These are phyloP conservation scores for Euclidia mi DNA, from an alignment of 2,888 invertebrate species.

Conservation along the genomic window DNA sequence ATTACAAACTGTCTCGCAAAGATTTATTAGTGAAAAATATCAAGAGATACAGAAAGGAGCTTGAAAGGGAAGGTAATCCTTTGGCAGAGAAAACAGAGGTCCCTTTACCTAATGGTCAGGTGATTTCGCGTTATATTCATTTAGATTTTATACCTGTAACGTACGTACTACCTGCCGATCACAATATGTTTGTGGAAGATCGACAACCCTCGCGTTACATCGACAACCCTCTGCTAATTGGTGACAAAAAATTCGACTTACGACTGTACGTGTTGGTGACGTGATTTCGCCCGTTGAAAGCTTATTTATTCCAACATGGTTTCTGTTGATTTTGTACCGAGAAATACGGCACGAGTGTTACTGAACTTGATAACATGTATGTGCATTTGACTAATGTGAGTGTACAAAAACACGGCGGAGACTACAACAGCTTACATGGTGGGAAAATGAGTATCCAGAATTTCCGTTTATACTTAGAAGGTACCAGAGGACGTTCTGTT, in stretches of 20 bases:
- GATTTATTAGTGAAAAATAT: slow-evolving; percentile 98
- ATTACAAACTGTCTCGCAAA: slow-evolving; percentile 98
- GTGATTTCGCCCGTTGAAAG: slow-evolving; percentile 97
- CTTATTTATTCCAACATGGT: slow-evolving; percentile 97
- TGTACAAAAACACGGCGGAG: slow-evolving; percentile 98
- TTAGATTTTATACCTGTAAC: slow-evolving; percentile 98
- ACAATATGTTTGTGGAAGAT: slow-evolving; percentile 99
- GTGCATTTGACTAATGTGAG: slow-evolving; percentile 99
- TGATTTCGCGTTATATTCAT: slow-evolving; percentile 93
- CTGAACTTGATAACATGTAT: slow-evolving; percentile 97
- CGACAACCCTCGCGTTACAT: slow-evolving; percentile 98
- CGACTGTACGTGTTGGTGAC: slow-evolving; percentile 97
- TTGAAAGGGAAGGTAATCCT: slow-evolving; percentile 96
- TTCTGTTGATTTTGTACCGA: slow-evolving; percentile 99
- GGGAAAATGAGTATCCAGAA: slow-evolving; percentile 99
- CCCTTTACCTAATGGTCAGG: slow-evolving; percentile 90
- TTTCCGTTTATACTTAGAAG: slow-evolving; percentile 96
- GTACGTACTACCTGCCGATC: slow-evolving; percentile 98
- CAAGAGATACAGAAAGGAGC: slow-evolving; percentile 97
- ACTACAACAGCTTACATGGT: slow-evolving; percentile 98
- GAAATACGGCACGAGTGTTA: slow-evolving; percentile 97
- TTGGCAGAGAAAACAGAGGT: slow-evolving; percentile 93
- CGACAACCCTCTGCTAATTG: slow-evolving; percentile 97
- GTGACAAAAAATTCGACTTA: slow-evolving; percentile 99
- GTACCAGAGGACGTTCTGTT: slow-evolving; percentile 96